phyloP scores from a whole-genome alignment of 2,888 invertebrate species.

The Colostygia pectinataria region DNA sequence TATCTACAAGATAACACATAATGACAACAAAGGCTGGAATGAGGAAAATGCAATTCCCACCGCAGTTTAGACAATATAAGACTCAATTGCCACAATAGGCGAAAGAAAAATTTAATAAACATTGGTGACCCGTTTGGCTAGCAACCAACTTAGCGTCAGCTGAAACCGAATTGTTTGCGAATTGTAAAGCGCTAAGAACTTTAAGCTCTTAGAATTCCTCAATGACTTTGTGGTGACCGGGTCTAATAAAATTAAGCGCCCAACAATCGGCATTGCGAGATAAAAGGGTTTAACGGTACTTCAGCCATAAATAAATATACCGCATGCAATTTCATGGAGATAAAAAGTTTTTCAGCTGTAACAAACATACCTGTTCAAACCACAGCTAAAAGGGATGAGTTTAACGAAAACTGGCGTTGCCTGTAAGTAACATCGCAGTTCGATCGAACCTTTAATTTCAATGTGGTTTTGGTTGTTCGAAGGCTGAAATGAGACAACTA shows the following conservation, averaged over 20 bases:
- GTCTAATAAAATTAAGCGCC: constrained; percentile 29
- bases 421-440: no score
- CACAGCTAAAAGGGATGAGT: not conserved
- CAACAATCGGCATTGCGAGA: constrained; percentile 20
- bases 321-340: constrained; percentile 12
- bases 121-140: constrained; percentile 33
- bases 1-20: no score
- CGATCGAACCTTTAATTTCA: no score
- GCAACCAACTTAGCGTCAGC: constrained; percentile 30
- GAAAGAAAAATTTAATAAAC: constrained; percentile 35
- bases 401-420: not conserved
- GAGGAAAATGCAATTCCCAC: constrained; percentile 22
- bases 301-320: constrained; percentile 9
- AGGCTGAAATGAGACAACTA: no score
- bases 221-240: constrained; percentile 26
- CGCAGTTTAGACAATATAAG: constrained; percentile 30
- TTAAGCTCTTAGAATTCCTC: constrained; percentile 26
- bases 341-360: constrained; percentile 15
- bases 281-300: constrained; percentile 18
- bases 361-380: constrained; percentile 3
- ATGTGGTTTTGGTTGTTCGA: no score
- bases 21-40: constrained; percentile 18
- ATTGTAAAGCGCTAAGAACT: constrained; percentile 32
- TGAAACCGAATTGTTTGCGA: constrained; percentile 31
- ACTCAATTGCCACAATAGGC: constrained; percentile 27